These are phyloP conservation scores for Tachystola acroxantha DNA, from an alignment of 2,888 invertebrate genomes.

Conservation along the genomic window DNA sequence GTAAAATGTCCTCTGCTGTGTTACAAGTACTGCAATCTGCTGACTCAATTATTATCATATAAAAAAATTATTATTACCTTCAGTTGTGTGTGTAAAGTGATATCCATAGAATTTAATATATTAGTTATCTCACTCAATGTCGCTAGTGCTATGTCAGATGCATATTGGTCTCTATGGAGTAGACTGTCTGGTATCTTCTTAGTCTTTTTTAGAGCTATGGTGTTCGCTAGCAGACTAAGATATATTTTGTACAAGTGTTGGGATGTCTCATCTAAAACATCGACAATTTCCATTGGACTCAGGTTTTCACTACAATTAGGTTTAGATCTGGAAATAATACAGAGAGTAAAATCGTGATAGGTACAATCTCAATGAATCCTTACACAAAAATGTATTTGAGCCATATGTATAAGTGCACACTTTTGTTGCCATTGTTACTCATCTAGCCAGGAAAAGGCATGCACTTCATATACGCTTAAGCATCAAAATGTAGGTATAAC, in stretches of 20 bases:
- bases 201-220: conserved; percentile 51
- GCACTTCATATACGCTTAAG: too few species aligned
- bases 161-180: conserved; percentile 58
- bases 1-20: too few species aligned
- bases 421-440: too few species aligned
- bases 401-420: too few species aligned
- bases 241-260: conserved; percentile 62
- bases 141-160: conserved; percentile 54
- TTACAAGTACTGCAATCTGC: too few species aligned
- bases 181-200: conserved; percentile 50
- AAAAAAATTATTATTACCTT: conserved; percentile 36
- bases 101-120: conserved; percentile 61
- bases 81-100: conserved; percentile 48
- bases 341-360: too few species aligned
- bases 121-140: conserved; percentile 55
- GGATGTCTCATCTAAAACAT: conserved; percentile 58
- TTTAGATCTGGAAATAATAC: conserved; percentile 21
- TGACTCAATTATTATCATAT: background rate
- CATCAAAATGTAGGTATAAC: too few species aligned
- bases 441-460: too few species aligned
- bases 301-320: conserved; percentile 26
- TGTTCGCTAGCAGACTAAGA: conserved; percentile 57
- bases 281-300: conserved; percentile 48
- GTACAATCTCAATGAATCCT: too few species aligned
- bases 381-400: too few species aligned